A percentile compares a stretch with the other conserved stretches of the same genome.
phyloP scores from a whole-genome alignment of 2,888 invertebrate species.

The Encarsia formosa region DNA sequence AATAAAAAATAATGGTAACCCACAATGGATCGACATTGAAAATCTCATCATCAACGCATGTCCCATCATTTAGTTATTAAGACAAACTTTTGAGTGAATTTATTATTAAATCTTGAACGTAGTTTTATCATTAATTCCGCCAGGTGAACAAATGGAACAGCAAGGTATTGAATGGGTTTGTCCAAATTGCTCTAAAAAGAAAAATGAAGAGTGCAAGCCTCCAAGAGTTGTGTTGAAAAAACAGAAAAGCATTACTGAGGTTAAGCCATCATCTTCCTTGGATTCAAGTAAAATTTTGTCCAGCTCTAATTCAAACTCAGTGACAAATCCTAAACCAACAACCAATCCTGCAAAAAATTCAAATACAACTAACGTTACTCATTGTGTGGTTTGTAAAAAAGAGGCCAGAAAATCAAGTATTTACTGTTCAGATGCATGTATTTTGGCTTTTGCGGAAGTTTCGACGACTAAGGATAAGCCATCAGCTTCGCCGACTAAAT shows the following conservation, averaged over 20 bases:
- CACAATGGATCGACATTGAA: no score
- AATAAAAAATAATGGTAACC: no score
- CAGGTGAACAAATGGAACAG: conserved; percentile 80
- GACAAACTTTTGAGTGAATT: not conserved
- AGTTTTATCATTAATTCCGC: conserved; percentile 17
- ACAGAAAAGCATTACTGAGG: conserved; percentile 26
- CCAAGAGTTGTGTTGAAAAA: conserved; percentile 19
- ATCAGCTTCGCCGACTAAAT: conserved; percentile 26
- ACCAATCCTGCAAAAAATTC: conserved; percentile 13
- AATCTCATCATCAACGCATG: no score
- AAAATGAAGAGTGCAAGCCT: conserved; percentile 37
- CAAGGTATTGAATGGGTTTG: conserved; percentile 86
- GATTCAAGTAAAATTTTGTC: conserved; percentile 7
- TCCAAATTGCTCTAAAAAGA: conserved; percentile 71
- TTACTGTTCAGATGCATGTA: conserved; percentile 86
- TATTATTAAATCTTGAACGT: not conserved
- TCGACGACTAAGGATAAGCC: conserved; percentile 45
- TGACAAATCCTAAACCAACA: not conserved
- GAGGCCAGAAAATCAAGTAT: conserved; percentile 75
- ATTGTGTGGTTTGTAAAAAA: conserved; percentile 76
- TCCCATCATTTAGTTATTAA: not conserved
- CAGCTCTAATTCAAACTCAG: not conserved
- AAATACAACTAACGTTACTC: conserved; percentile 39
- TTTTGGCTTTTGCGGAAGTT: conserved; percentile 78
- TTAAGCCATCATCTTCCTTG: not conserved